Base-by-base conservation (phyloP, 2,888 invertebrate species). In the Myathropa florea region DNA sequence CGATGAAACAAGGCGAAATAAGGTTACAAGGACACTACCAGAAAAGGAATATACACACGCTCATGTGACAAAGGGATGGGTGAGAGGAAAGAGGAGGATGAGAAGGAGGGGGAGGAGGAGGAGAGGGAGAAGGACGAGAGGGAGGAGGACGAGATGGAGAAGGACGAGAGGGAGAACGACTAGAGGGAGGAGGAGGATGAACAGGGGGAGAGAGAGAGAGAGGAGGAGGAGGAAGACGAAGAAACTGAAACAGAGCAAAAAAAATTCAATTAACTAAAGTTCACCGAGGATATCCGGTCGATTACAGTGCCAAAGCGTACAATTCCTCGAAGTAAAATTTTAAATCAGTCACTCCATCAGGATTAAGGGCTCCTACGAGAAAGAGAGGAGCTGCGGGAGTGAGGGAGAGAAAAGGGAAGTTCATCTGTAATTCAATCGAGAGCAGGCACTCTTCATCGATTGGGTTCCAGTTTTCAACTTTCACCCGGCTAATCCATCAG, bases 201-300 rank as follows among this genome's bases (percentile, higher is more conserved):
- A 2, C 46, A 3, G 18, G n/a, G 18, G 1, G 18, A 14, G 53
- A 1, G 18, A 18, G 6, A 14, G 6, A 53, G 53, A 6, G 6
- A 39, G 14, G n/a, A n/a, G n/a, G n/a, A n/a, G n/a, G n/a, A n/a
- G n/a, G n/a, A n/a, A n/a, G n/a, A n/a, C 4, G 6, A n/a, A 2
- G 18, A 0, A 3, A 14, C n/a, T 0, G 18, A 18, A 1, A 14
- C 0, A 53, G 53, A 6, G 6, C 24, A 9, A 59, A 4, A 36
- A 33, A 71, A 71, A 71, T 71, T 71, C 26, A 71, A 71, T 71
- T 60, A 60, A 71, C 60, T 30, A 61, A 46, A 60, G 46, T 71
- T 71, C 46, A 28, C 28, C 60, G 18, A 61, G 53, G n/a, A 61
- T 10, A 70, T 70, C 46, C 59, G 7, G 57, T 24, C 30, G 59